Evolutionary conservation across 2,113 vertebrate genomes (phyloP), one percentile per base, ranked within the genome.

Genomic region (Cynocephalus volans): DNA sequence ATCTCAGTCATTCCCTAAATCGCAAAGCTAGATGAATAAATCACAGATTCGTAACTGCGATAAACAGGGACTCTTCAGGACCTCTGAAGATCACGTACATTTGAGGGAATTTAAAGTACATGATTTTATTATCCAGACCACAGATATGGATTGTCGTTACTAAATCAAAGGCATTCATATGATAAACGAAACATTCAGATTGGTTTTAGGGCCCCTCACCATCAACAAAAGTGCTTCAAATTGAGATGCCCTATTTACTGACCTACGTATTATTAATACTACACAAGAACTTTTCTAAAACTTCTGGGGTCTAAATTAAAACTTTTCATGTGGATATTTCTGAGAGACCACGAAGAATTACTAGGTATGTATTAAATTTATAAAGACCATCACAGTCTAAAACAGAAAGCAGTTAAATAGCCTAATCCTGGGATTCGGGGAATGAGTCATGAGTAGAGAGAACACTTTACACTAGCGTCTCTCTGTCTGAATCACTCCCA

Each of bases 281-380:
- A 85, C 65, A 93, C 18, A 91, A 87, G 31, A 91, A 80, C 28
- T 89, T 95, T 95, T 92, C 82, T 94, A 75, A 93, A 91, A 73
- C 36, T 81, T 92, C 64, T 92, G 50, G 26, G 41, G 15, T 19
- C 93, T 88, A 23, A 23, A 93, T 91, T 81, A 85, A 86, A 92
- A 83, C 0, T 72, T 88, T 96, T 88, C 31, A 58, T 15, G 56
- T 97, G 69, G 36, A 24, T 95, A 41, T 84, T 96, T 97, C 86
- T 92, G 56, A 93, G 5, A 76, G 12, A 90, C 50, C 65, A 88
- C 67, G 92, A 90, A 97, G 73, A 95, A 72, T 70, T 26, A 50
- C 33, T 93, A 88, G 93, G 96, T 89, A 64, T 96, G 88, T 91
- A 60, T 93, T 96, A 67, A 80, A 96, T 93, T 94, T 97, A 62